phyloP scores from a whole-genome alignment of 2,797 vertebrate genomes.

The Platalea minor region DNA sequence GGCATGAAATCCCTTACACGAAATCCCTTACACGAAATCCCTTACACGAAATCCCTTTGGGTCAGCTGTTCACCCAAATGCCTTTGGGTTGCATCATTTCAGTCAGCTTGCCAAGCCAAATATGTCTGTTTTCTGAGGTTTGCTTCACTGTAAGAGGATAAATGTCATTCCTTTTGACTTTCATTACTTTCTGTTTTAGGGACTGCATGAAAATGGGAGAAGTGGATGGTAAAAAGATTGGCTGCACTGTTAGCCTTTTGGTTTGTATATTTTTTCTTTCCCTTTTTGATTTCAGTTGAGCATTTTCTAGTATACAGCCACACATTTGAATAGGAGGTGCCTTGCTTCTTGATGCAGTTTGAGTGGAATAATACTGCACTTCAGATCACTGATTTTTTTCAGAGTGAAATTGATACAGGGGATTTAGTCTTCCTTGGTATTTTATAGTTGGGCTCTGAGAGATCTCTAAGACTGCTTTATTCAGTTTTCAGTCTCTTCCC shows the following conservation, averaged over 20 bases:
- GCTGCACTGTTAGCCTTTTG: slow-evolving; percentile 97
- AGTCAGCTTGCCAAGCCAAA: neutral
- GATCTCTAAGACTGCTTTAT: neutral
- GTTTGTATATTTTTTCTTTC: slow-evolving; percentile 74
- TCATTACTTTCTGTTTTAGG: slow-evolving; percentile 73
- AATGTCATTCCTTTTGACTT: slow-evolving; percentile 34
- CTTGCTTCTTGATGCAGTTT: neutral
- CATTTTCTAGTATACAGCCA: neutral
- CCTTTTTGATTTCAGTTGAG: neutral
- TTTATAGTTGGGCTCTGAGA: neutral
- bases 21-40: neutral
- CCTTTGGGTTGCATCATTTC: neutral
- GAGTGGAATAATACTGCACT: neutral
- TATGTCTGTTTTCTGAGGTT: neutral
- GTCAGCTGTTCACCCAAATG: neutral
- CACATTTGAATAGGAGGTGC: neutral
- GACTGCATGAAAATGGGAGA: slow-evolving; percentile 99
- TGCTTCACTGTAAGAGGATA: neutral
- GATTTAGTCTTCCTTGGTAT: neutral
- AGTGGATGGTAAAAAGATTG: slow-evolving; percentile 98
- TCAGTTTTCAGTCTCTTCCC: neutral
- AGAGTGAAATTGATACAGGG: neutral
- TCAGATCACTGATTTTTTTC: neutral
- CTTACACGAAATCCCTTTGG: neutral
- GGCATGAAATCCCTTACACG: neutral